These are phyloP conservation scores for Chelmon rostratus DNA, from an alignment of 2,797 vertebrate species.

Conservation along the genomic window DNA sequence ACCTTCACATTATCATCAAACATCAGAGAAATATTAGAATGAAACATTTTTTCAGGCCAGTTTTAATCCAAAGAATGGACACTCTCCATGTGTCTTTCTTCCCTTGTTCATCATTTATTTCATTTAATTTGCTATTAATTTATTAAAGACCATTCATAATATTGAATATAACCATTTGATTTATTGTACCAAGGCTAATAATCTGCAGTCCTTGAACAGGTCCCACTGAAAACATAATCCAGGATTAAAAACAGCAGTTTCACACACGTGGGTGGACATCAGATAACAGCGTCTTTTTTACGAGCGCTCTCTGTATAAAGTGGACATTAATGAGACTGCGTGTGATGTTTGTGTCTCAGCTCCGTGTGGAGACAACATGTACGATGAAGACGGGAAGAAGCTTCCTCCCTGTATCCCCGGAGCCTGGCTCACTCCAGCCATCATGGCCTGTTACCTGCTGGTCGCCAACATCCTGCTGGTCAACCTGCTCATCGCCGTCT, in stretches of 20 bases:
- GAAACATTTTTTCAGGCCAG: no score
- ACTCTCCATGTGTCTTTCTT: neutral
- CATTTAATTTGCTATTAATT: neutral
- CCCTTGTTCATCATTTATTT: no score
- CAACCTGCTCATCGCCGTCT: conserved; percentile 97
- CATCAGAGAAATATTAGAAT: no score
- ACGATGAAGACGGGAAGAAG: conserved; percentile 96
- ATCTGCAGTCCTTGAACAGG: no score
- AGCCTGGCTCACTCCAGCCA: conserved; percentile 96
- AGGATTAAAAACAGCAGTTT: no score
- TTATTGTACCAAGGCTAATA: neutral
- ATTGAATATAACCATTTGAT: neutral
- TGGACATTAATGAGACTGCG: neutral
- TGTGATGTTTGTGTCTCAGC: conserved; percentile 78
- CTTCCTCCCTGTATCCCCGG: conserved; percentile 97
- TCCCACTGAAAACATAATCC: no score
- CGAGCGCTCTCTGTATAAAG: no score
- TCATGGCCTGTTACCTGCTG: conserved; percentile 98
- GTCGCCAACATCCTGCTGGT: conserved; percentile 98
- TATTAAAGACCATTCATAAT: no score
- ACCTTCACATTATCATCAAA: no score
- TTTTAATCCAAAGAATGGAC: no score
- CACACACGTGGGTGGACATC: no score
- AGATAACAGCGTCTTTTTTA: no score
- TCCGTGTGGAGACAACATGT: conserved; percentile 96